These are phyloP conservation scores for Pterophyllum scalare DNA, from an alignment of 2,113 vertebrate genomes.

Conservation along the genomic window DNA sequence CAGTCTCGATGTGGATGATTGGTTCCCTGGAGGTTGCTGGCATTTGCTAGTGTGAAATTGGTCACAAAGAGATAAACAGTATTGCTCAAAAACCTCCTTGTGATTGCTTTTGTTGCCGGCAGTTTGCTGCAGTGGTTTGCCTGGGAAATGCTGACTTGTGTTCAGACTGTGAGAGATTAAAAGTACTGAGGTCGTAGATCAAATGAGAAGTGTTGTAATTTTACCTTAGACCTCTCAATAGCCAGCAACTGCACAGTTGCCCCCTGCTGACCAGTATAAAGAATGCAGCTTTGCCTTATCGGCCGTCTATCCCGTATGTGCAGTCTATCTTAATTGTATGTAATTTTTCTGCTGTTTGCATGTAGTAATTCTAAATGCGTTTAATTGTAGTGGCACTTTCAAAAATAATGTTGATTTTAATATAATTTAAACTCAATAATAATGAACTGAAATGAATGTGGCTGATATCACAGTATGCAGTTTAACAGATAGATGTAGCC, in stretches of 20 bases:
- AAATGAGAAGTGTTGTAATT: no score
- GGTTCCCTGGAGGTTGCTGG: neutral
- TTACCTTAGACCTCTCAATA: neutral
- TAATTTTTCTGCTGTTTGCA: neutral
- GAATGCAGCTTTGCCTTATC: neutral
- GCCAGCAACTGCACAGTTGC: neutral
- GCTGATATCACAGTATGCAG: neutral
- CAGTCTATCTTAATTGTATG: neutral
- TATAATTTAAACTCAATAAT: neutral
- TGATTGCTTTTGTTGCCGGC: neutral
- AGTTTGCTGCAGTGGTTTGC: neutral
- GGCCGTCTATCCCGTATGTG: neutral
- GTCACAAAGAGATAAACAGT: neutral
- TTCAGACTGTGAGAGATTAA: neutral
- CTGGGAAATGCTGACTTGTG: neutral
- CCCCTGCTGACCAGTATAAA: neutral
- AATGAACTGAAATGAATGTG: rapidly evolving
- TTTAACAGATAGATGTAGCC: neutral
- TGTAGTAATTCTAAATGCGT: neutral
- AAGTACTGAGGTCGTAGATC: no score
- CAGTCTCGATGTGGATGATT: neutral
- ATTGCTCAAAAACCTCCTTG: neutral
- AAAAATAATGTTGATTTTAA: neutral
- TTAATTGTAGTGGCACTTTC: neutral
- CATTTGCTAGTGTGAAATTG: neutral